Conservation (phyloP, 2,797 vertebrate species). For the Sylvia borin region DNA sequence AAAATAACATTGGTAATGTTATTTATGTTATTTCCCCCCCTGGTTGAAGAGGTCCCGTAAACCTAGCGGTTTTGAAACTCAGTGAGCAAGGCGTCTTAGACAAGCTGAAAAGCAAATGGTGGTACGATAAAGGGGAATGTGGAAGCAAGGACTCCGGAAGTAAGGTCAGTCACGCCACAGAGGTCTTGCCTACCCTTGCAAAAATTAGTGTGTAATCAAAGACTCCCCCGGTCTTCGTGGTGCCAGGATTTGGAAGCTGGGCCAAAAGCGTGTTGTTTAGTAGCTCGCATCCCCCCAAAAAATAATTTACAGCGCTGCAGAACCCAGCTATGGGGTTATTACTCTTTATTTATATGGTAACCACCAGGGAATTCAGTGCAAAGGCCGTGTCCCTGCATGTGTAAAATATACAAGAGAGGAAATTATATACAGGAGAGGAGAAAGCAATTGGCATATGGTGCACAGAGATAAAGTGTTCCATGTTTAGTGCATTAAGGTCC, state of each 20-base stretch:
- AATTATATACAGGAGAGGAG: neutral
- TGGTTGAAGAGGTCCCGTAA: conserved; percentile 99
- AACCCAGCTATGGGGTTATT: neutral
- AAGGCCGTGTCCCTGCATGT: neutral
- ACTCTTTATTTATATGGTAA: conserved; percentile 51
- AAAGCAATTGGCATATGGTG: neutral
- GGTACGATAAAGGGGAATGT: conserved; percentile 99
- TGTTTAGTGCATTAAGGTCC: neutral
- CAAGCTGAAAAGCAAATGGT: conserved; percentile 99
- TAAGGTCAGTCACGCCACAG: conserved; percentile 94
- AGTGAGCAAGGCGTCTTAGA: conserved; percentile 99
- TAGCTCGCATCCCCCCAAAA: neutral
- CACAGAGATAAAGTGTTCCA: neutral
- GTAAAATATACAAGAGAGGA: neutral
- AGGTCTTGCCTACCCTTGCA: conserved; percentile 78
- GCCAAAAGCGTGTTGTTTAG: neutral
- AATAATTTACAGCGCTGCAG: conserved; percentile 1
- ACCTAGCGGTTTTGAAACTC: conserved; percentile 99
- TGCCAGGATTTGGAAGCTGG: conserved; percentile 58
- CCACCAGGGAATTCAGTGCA: neutral
- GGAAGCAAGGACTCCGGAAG: conserved; percentile 98
- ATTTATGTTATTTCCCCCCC: conserved; percentile 99
- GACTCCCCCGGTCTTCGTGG: conserved; percentile 34
- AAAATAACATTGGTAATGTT: conserved; percentile 99
- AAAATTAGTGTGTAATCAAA: conserved; percentile 73